Base-by-base conservation (phyloP, 2,888 invertebrate species). In the Campoplex nolae region DNA sequence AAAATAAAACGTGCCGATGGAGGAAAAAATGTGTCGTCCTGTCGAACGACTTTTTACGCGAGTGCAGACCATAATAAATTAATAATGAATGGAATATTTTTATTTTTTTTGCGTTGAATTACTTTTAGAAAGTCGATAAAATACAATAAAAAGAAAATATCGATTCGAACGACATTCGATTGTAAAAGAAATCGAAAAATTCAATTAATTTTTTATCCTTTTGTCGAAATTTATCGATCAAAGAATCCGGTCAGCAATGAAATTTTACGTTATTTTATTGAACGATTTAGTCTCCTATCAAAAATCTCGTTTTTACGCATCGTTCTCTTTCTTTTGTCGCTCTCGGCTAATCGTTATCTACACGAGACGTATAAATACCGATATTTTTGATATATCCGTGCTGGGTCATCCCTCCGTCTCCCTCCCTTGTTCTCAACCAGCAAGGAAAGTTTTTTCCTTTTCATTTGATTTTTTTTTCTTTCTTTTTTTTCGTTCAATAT, bases 351-450 rank as follows among this genome's bases (percentile, higher is more conserved):
- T 67, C 67, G 70, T 90, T 90, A 89, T 90, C 90, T 71, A 28
- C 13, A 8, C 65, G 83, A 89, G 86, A 89, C 89, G 54, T 86
- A 88, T 86, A 89, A 88, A 90, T 88, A 88, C 65, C 74, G 88
- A 88, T 83, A 86, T 86, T 83, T 54, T 84, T 51, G 13, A 54
- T 89, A 89, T 90, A 89, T 84, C 79, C 71, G 70, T 56, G 74
- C 67, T 84, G 86, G 77, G 73, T 74, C 82, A 75, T 84, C 62
- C 35, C 56, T 67, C 62, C 58, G 54, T 62, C 71, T 81, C 77
- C 56, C n/a, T 68, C 68, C 67, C 70, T 80, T 67, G 80, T 83
- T 71, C 76, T 70, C 67, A 16, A 23, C 13, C 28, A 48, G 48
- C 18, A 35, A 67, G 74, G 75, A 80, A 77, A 80, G 16, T 62